These are phyloP conservation scores for Drosophila villosipedis DNA, from an alignment of 2,888 invertebrate species.

Conservation along the genomic window DNA sequence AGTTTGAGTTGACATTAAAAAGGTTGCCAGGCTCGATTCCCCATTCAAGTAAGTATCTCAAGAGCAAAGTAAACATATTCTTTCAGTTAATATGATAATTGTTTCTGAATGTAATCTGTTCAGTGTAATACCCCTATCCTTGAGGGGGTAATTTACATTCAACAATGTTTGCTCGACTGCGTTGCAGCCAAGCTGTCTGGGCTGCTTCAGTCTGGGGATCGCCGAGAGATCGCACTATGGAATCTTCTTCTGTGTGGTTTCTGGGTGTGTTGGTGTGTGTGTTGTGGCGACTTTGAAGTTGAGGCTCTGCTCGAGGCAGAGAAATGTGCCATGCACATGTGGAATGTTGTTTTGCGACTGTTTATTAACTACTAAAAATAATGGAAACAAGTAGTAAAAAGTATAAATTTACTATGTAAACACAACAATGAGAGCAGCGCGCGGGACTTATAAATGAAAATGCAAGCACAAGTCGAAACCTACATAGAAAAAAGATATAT, in stretches of 20 bases:
- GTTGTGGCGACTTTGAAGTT: slow-evolving; percentile 65
- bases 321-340: slow-evolving; percentile 72
- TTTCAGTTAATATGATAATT: background rate
- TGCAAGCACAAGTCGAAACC: slow-evolving; percentile 8
- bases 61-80: background rate
- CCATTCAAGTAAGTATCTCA: background rate
- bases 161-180: slow-evolving; percentile 45
- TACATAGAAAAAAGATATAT: slow-evolving; percentile 15
- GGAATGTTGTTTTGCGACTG: slow-evolving; percentile 54
- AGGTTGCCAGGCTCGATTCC: background rate
- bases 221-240: slow-evolving; percentile 4
- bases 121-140: slow-evolving; percentile 32
- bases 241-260: slow-evolving; percentile 37
- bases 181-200: slow-evolving; percentile 74
- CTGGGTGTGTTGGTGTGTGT: slow-evolving; percentile 6
- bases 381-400: slow-evolving; percentile 81
- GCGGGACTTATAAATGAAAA: slow-evolving; percentile 67
- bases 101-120: background rate
- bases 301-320: slow-evolving; percentile 14
- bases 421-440: slow-evolving; percentile 66
- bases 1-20: background rate
- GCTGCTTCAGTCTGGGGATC: slow-evolving; percentile 3
- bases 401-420: slow-evolving; percentile 81
- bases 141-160: slow-evolving; percentile 30
- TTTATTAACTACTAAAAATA: slow-evolving; percentile 80